Conservation (phyloP, 2,797 vertebrate genomes). For the Coluber constrictor region DNA sequence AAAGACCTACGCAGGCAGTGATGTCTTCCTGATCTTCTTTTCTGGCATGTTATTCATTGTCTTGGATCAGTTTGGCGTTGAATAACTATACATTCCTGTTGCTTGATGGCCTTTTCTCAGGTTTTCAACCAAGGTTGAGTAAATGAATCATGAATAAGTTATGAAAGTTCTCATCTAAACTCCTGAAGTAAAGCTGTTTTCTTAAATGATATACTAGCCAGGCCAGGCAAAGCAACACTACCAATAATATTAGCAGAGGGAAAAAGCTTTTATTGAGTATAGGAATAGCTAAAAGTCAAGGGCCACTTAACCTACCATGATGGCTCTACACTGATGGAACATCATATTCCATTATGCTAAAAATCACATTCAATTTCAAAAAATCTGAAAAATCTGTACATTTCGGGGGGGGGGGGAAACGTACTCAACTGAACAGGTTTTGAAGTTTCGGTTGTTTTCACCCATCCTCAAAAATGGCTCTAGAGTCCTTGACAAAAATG, state of each 20-base stretch:
- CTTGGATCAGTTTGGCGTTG: slow-evolving; percentile 30
- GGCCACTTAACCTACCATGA: slow-evolving; percentile 18
- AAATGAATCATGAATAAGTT: slow-evolving; percentile 24
- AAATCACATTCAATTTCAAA: neutral
- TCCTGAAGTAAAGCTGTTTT: slow-evolving; percentile 17
- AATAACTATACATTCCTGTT: slow-evolving; percentile 30
- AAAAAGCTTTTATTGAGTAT: slow-evolving; percentile 3
- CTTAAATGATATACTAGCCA: neutral
- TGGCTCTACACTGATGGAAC: slow-evolving; percentile 32
- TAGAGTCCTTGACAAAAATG: neutral
- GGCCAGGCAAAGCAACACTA: neutral
- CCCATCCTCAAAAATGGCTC: neutral
- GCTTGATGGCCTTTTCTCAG: slow-evolving; percentile 25
- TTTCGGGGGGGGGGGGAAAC: neutral
- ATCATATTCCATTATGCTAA: slow-evolving; percentile 19
- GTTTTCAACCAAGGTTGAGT: slow-evolving; percentile 20
- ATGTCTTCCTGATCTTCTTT: neutral
- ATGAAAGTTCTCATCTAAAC: slow-evolving; percentile 25
- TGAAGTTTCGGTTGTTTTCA: neutral
- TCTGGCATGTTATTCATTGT: slow-evolving; percentile 6
- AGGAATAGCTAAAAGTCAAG: slow-evolving; percentile 26
- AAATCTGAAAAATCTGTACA: neutral
- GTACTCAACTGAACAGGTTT: neutral
- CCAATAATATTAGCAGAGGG: neutral
- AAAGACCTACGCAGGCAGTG: neutral